These are phyloP conservation scores for Cryptocheilus praepositus DNA, from an alignment of 2,888 invertebrate genomes.

Conservation along the genomic window DNA sequence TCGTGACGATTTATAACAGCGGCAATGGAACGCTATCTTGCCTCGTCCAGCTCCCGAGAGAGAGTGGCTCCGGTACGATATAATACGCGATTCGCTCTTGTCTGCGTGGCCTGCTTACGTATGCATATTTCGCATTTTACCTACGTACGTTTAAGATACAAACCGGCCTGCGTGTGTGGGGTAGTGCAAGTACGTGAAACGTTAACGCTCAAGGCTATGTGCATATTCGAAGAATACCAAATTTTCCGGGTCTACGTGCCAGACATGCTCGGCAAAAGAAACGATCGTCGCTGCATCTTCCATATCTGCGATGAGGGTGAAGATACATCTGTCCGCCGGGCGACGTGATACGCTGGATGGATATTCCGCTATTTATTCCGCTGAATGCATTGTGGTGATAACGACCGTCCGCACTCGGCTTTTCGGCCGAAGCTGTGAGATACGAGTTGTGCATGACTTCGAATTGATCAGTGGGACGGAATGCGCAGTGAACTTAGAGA, in stretches of 20 bases:
- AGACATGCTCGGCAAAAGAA: constrained; percentile 14
- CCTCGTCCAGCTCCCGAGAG: constrained; percentile 37
- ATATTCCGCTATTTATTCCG: too few relatives aligned
- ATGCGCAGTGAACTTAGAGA: too few relatives aligned
- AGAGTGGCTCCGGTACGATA: constrained; percentile 16
- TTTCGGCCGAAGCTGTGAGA: too few relatives aligned
- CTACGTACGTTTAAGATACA: neutral
- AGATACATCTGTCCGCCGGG: neutral
- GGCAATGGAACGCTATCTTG: constrained; percentile 40
- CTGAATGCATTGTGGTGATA: too few relatives aligned
- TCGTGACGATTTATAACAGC: constrained; percentile 47
- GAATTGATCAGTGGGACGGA: too few relatives aligned
- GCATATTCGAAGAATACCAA: constrained; percentile 18
- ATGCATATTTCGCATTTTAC: constrained; percentile 8
- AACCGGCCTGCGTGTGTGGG: neutral
- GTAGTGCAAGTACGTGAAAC: neutral
- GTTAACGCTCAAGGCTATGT: neutral
- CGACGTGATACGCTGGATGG: too few relatives aligned
- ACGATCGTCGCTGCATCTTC: constrained; percentile 27
- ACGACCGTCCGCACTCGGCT: too few relatives aligned
- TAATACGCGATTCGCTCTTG: neutral
- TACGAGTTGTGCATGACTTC: too few relatives aligned
- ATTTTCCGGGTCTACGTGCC: constrained; percentile 13
- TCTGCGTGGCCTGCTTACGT: neutral
- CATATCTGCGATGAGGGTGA: constrained; percentile 26